These are phyloP conservation scores for Paragorgia papillata DNA, from an alignment of 92 coral and sea anemone species.

Conservation along the genomic window DNA sequence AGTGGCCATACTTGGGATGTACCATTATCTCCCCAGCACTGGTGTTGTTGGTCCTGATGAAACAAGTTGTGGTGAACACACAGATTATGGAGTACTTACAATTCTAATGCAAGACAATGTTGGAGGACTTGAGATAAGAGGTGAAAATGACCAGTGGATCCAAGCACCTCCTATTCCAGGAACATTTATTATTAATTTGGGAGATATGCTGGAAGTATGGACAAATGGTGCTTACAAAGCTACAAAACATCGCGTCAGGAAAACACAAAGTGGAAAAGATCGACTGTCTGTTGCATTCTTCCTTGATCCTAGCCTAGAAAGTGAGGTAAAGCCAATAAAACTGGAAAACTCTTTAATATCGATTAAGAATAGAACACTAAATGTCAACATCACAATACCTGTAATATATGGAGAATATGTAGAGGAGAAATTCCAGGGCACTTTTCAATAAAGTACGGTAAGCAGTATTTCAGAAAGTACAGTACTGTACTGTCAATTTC, in stretches of 20 bases:
- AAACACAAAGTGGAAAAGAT: constrained; percentile 47
- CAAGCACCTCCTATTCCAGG: constrained; percentile 73
- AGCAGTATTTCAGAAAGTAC: constrained; percentile 1
- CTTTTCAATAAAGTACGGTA: constrained; percentile 23
- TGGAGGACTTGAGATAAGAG: constrained; percentile 70
- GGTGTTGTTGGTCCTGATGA: constrained; percentile 29
- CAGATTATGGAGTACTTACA: constrained; percentile 76
- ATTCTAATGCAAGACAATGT: constrained; percentile 78
- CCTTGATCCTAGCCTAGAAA: constrained; percentile 71
- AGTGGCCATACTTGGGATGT: constrained; percentile 64
- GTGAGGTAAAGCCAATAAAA: constrained; percentile 61
- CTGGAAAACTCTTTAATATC: constrained; percentile 63
- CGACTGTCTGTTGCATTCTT: constrained; percentile 76
- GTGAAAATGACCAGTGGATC: constrained; percentile 66
- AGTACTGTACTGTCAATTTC: too few species aligned
- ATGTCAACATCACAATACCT: constrained; percentile 53
- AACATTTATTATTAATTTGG: constrained; percentile 71
- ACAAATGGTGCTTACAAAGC: constrained; percentile 76
- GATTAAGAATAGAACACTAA: constrained; percentile 30
- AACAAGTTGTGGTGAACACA: constrained; percentile 73
- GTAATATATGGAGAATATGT: constrained; percentile 69
- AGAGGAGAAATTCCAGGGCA: constrained; percentile 54
- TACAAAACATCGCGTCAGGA: constrained; percentile 63
- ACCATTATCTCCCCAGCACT: constrained; percentile 69
- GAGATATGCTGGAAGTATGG: constrained; percentile 81